Base-by-base conservation (phyloP, 2,113 vertebrate species). In the Thamnaconus septentrionalis region DNA sequence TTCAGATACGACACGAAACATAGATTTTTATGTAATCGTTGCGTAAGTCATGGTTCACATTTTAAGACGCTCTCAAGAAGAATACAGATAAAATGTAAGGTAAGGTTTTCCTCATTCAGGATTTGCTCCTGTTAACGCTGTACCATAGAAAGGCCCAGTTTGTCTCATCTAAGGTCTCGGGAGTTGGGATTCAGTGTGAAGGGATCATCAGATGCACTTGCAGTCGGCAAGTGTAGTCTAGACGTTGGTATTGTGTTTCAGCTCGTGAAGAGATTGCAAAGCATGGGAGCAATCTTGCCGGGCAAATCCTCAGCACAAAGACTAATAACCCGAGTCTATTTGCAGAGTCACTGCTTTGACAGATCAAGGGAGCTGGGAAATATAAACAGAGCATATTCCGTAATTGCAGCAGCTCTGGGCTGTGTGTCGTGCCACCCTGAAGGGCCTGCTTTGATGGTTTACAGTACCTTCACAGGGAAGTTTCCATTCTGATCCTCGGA, bases 301-400 rank as follows among this genome's bases (percentile, higher is more conserved):
- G 41, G 74, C 70, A 85, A 90, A 86, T 84, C 73, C 77, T 82
- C 74, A 79, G 88, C 48, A 67, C 75, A 80, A 69, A 79, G 73
- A 84, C 55, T 61, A 63, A 89, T 75, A 78, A 82, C 72, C 84
- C 47, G 65, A 63, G 76, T 73, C 73, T 78, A 83, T 84, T 86
- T 85, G 82, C 76, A 79, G 82, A 87, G 72, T 87, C 84, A 74
- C 86, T 83, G 79, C 83, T 89, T 85, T 89, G 83, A 86, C 75
- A 85, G 86, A 83, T 86, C 86, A 80, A 76, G 80, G 73, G 80
- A 81, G 78, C 79, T 80, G 79, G 86, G 78, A 87, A 87, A 89
- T 85, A 81, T 87, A 86, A 89, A 89, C 82, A 84, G 69, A 86
- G 77, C 61, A 62, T 82, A 79, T 88, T 87, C 79, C 78, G 78